Conservation (phyloP, 2,113 vertebrate genomes). For the Trichomycterus rosablanca region DNA sequence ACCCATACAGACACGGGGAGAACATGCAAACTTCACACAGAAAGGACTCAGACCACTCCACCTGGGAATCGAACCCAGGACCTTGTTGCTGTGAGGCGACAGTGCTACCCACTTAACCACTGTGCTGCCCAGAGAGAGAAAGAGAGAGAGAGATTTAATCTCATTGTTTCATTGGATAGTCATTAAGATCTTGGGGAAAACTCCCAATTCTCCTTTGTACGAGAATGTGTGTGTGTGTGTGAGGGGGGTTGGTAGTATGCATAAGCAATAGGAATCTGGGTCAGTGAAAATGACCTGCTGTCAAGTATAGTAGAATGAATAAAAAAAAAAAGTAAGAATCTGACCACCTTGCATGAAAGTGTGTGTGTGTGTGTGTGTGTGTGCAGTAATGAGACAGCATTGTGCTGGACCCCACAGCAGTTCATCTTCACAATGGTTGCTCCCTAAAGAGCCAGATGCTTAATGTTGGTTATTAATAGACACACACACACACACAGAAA, state of each 20-base stretch:
- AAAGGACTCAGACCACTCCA: too few species aligned
- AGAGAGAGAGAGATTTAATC: too few species aligned
- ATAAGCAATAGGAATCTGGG: constrained; percentile 24
- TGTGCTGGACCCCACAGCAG: constrained; percentile 43
- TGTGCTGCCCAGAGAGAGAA: too few species aligned
- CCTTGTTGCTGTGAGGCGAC: too few species aligned
- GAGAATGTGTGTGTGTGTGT: constrained; percentile 12
- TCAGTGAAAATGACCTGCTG: constrained; percentile 30
- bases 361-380: constrained; percentile 30
- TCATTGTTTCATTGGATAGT: too few species aligned
- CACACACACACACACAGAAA: constrained; percentile 14
- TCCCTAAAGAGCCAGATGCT: constrained; percentile 37
- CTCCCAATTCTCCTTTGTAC: too few species aligned
- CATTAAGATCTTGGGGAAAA: too few species aligned
- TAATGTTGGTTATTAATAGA: constrained; percentile 46
- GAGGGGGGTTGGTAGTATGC: constrained; percentile 6
- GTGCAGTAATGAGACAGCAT: constrained; percentile 37
- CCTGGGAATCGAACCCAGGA: too few species aligned
- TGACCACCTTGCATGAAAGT: constrained; percentile 11
- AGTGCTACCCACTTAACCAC: too few species aligned
- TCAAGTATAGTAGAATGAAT: constrained; percentile 26
- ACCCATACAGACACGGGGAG: too few species aligned
- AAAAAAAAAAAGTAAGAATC: constrained; percentile 42
- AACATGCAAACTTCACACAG: too few species aligned
- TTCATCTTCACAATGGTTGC: constrained; percentile 45